Percentiles rank a stretch among this genome's conserved stretches.
Conservation (phyloP, 2,888 invertebrate genomes). For the Caenorhabditis sinica region DNA sequence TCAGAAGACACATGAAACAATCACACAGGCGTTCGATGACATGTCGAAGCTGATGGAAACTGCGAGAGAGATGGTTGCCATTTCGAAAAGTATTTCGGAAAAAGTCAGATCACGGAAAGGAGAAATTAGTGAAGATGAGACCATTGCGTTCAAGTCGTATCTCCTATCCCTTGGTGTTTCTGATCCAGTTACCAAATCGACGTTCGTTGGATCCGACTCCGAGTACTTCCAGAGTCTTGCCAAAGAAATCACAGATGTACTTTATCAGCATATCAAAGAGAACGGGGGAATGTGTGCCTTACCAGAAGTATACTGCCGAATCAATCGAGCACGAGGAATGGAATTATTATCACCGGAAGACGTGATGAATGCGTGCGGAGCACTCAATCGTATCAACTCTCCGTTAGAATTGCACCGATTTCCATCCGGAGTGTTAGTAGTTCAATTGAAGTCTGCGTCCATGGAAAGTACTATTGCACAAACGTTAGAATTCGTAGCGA, state of each 20-base stretch:
- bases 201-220: conserved; percentile 89
- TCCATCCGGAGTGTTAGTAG: conserved; percentile 95
- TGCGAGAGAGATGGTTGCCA: conserved; percentile 96
- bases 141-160: conserved; percentile 95
- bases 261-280: conserved; percentile 91
- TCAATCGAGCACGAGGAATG: conserved; percentile 96
- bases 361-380: conserved; percentile 91
- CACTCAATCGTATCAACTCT: conserved; percentile 84
- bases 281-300: conserved; percentile 97
- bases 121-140: conserved; percentile 96
- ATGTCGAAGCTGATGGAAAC: conserved; percentile 94
- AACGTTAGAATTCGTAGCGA: conserved; percentile 84
- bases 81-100: conserved; percentile 93
- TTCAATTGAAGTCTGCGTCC: conserved; percentile 89
- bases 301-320: conserved; percentile 96
- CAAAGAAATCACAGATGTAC: conserved; percentile 90
- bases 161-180: conserved; percentile 97
- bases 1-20: conserved; percentile 93
- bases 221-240: conserved; percentile 92
- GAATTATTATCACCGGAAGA: conserved; percentile 98
- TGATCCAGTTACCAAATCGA: conserved; percentile 96
- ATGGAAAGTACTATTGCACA: conserved; percentile 85
- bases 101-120: conserved; percentile 96
- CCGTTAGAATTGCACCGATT: conserved; percentile 89
- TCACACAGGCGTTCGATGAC: conserved; percentile 95